Conservation (phyloP, 2,888 invertebrate genomes). For the Alentia gelatinosa region DNA sequence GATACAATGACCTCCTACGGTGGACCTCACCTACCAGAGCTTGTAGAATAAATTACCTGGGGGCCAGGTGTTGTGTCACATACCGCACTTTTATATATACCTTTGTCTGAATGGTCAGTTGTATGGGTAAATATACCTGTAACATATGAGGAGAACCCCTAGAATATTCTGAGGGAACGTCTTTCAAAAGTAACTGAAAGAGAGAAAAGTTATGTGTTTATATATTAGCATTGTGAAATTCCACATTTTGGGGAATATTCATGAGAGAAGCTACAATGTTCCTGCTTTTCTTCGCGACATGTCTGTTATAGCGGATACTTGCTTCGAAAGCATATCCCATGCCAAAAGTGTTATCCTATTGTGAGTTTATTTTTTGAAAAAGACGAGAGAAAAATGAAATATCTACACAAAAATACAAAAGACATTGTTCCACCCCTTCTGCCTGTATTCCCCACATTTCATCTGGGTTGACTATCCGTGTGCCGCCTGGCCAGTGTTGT, state of each 20-base stretch:
- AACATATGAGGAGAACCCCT: constrained; percentile 28
- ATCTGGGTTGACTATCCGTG: constrained; percentile 16
- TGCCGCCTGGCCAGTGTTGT: neutral
- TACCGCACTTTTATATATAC: constrained; percentile 16
- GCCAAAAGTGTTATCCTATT: constrained; percentile 53
- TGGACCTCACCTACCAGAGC: neutral
- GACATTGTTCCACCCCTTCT: constrained; percentile 23
- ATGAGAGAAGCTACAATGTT: constrained; percentile 28
- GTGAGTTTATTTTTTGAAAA: constrained; percentile 43
- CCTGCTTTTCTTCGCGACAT: constrained; percentile 3
- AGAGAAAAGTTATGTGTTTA: constrained; percentile 41
- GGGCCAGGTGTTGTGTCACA: constrained; percentile 8
- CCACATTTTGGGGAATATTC: neutral
- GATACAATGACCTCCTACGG: constrained; percentile 21
- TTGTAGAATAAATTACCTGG: neutral
- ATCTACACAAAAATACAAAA: constrained; percentile 4
- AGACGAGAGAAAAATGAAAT: neutral
- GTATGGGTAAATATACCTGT: constrained; percentile 36
- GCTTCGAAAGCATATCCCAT: constrained; percentile 54
- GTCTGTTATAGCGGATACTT: constrained; percentile 50
- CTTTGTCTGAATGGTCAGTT: constrained; percentile 47
- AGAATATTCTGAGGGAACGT: constrained; percentile 32
- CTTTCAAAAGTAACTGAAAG: constrained; percentile 16
- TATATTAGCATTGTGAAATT: constrained; percentile 52
- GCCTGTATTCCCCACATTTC: neutral